Base-by-base conservation (phyloP, 1,140 invertebrate species). In the Heliconius nattereri region DNA sequence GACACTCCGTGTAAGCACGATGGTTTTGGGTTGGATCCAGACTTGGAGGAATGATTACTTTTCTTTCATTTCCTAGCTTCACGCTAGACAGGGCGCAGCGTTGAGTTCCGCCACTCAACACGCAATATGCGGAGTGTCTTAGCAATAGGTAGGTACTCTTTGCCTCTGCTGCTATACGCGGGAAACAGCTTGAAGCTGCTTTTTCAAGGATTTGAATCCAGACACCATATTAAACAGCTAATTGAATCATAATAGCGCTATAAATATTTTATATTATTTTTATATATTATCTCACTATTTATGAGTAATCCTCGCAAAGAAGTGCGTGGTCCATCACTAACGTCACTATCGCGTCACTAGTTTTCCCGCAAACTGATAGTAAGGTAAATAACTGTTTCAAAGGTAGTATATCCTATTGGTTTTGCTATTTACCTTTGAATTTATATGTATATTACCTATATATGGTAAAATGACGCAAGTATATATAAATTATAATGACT, bases 341-440 rank as follows among this genome's bases (percentile, higher is more conserved):
- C 29, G 71, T 72, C 71, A 72, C 20, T 37, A 40, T 19, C 66
- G 35, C 75, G 75, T 76, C 75, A 76, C 32, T 40, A 45, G 60
- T 19, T 76, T 76, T 54, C 60, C 23, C 35, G 75, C 45, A 76
- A 74, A 52, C n/a, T 29, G 32, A 45, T 60, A 66, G 60, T 66
- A 66, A 66, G 60, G 60, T 66, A 66, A 66, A 66, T 29, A 66
- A 66, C 26, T 66, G 26, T 66, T 66, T 26, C 26, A 66, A 66
- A 66, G 60, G 60, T 66, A 66, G 7, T 0, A 29, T 66, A 66
- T 29, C 3, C 13, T 66, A 23, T 16, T 26, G 13, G 9, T 66
- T 66, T 6, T 66, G 54, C 60, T 66, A 66, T 66, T 66, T 66
- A 29, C 60, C 60, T 60, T n/a, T 3, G n/a, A 23, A 60, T n/a